Conservation (phyloP, 2,797 vertebrate genomes). For the Scarus forsteni region DNA sequence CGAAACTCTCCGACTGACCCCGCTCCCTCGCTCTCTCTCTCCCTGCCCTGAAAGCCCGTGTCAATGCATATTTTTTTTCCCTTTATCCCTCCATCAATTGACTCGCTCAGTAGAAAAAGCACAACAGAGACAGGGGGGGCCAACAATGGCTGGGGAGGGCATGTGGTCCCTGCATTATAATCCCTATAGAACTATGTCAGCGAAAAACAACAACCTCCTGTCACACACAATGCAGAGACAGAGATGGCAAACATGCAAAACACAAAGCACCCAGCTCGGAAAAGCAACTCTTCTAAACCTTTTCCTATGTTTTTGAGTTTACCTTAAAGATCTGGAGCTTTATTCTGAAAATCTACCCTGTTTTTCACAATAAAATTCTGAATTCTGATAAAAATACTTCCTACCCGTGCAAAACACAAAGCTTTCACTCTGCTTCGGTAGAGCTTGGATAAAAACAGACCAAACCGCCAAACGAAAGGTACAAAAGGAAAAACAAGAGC, state of each 20-base stretch:
- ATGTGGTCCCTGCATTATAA: constrained; percentile 79
- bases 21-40: constrained; percentile 27
- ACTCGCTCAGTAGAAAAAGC: constrained; percentile 78
- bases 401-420: background rate
- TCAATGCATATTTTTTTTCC: constrained; percentile 80
- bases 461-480: background rate
- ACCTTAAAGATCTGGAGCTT: constrained; percentile 1
- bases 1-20: constrained; percentile 33
- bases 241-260: constrained; percentile 45
- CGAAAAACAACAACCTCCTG: constrained; percentile 72
- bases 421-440: background rate
- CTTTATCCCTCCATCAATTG: constrained; percentile 85
- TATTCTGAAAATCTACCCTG: constrained; percentile 4
- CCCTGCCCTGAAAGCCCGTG: constrained; percentile 81
- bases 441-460: background rate
- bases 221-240: constrained; percentile 61
- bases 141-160: constrained; percentile 74
- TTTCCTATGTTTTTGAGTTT: background rate
- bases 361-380: background rate
- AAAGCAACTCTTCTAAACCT: constrained; percentile 8
- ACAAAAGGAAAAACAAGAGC: constrained; percentile 21
- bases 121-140: constrained; percentile 75
- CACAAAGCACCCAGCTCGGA: constrained; percentile 32
- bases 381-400: background rate
- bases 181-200: constrained; percentile 85